These are phyloP conservation scores for Orchesellides sinensis DNA, from an alignment of 2,888 invertebrate species.

Conservation along the genomic window DNA sequence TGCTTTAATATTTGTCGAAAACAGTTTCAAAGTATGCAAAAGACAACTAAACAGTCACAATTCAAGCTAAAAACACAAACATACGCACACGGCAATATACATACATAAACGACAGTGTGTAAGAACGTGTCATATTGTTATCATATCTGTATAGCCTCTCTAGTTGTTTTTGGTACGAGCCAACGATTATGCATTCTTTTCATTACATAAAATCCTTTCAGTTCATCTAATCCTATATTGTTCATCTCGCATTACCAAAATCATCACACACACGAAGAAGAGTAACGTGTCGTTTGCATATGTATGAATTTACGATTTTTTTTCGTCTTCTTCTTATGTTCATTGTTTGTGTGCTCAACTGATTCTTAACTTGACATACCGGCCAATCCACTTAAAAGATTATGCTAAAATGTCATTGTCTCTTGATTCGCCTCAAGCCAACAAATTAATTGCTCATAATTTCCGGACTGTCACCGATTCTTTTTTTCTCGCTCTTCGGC, in stretches of 20 bases:
- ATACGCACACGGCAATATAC: background rate
- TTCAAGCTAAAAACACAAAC: background rate
- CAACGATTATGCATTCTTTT: slow-evolving; percentile 67
- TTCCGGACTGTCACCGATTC: slow-evolving; percentile 68
- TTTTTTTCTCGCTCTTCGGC: slow-evolving; percentile 41
- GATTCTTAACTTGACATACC: slow-evolving; percentile 62
- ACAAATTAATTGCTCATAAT: slow-evolving; percentile 69
- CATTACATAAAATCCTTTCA: slow-evolving; percentile 47
- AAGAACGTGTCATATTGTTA: slow-evolving; percentile 64
- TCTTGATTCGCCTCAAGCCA: slow-evolving; percentile 61
- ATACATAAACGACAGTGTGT: background rate
- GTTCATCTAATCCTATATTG: slow-evolving; percentile 54
- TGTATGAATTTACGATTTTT: background rate
- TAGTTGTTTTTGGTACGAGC: slow-evolving; percentile 67
- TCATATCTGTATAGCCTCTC: slow-evolving; percentile 61
- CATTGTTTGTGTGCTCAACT: background rate
- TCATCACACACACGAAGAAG: slow-evolving; percentile 54
- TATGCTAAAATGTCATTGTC: slow-evolving; percentile 65
- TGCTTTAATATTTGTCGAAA: slow-evolving; percentile 61
- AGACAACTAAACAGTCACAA: background rate
- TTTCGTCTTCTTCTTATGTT: too few relatives aligned
- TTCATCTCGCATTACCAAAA: slow-evolving; percentile 56
- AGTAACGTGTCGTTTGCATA: slow-evolving; percentile 31
- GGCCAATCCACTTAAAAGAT: slow-evolving; percentile 69
- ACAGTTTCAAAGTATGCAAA: slow-evolving; percentile 51